A percentile compares a stretch with the other conserved stretches of the same genome.
phyloP scores from a whole-genome alignment of 2,113 vertebrate genomes.

The Artemisiospiza belli region DNA sequence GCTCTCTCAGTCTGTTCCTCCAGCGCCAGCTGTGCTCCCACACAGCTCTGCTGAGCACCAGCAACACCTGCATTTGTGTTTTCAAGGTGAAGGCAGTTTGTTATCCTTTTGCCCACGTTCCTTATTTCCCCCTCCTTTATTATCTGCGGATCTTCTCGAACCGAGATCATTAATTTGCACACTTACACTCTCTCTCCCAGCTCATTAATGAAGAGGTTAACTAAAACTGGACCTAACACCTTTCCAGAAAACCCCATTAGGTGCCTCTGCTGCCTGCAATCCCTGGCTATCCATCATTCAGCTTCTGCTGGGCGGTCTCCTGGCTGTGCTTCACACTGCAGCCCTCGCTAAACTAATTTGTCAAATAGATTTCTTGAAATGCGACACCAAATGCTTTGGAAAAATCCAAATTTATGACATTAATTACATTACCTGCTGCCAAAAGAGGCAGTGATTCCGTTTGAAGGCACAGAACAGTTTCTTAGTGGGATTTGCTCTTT shows the following conservation, averaged over 20 bases:
- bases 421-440: slow-evolving; percentile 25
- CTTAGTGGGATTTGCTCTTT: background rate
- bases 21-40: background rate
- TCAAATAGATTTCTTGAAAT: slow-evolving; percentile 57
- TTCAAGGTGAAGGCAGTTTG: background rate
- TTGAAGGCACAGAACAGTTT: background rate
- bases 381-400: background rate
- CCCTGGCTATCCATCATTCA: slow-evolving; percentile 42
- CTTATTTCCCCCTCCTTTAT: background rate
- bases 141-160: background rate
- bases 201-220: slow-evolving; percentile 62
- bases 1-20: background rate
- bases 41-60: background rate
- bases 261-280: slow-evolving; percentile 6
- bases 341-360: slow-evolving; percentile 24
- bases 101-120: background rate
- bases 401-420: slow-evolving; percentile 30
- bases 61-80: background rate
- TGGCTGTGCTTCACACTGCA: background rate
- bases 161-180: slow-evolving; percentile 31
- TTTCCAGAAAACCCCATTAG: slow-evolving; percentile 43
- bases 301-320: background rate
- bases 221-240: slow-evolving; percentile 23
- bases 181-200: slow-evolving; percentile 1
- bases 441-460: background rate